Conservation (phyloP, 2,113 vertebrate species). For the Boleophthalmus pectinirostris region DNA sequence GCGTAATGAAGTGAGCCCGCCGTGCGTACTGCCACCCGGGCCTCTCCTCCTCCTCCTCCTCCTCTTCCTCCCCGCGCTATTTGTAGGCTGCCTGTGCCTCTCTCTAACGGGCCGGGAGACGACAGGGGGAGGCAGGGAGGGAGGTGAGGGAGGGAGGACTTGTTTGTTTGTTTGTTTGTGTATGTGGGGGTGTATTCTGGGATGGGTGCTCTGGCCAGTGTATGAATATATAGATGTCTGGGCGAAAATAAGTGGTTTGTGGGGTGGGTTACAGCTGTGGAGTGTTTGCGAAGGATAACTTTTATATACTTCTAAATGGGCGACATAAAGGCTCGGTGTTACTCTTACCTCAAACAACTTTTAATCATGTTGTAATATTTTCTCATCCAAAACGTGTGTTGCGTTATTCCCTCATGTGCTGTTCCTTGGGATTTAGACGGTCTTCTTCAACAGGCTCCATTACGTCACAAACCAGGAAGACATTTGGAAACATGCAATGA, state of each 20-base stretch:
- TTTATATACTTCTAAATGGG: not conserved
- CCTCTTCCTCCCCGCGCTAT: conserved; percentile 54
- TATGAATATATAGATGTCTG: conserved; percentile 33
- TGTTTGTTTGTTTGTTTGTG: not conserved
- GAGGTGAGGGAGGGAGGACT: conserved; percentile 16
- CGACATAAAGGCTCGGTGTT: not conserved
- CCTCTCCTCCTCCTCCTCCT: conserved; percentile 7
- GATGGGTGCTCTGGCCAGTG: not conserved
- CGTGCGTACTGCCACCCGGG: conserved; percentile 40
- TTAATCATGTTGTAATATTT: no score
- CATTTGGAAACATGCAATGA: no score
- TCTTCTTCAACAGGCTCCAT: no score
- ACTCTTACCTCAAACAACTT: not conserved
- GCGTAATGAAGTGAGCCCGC: conserved; percentile 64
- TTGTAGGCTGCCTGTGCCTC: conserved; percentile 53
- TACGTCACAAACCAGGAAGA: no score
- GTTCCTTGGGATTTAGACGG: no score
- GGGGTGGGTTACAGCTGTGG: not conserved
- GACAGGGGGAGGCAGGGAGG: conserved; percentile 17
- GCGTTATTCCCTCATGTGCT: no score
- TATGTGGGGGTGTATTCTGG: not conserved
- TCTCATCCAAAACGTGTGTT: no score
- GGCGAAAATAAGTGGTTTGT: conserved; percentile 13
- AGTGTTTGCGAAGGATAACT: not conserved
- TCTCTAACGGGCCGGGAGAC: conserved; percentile 31